Base-by-base conservation (phyloP, 2,888 invertebrate genomes). In the Sarcophaga variegata region DNA sequence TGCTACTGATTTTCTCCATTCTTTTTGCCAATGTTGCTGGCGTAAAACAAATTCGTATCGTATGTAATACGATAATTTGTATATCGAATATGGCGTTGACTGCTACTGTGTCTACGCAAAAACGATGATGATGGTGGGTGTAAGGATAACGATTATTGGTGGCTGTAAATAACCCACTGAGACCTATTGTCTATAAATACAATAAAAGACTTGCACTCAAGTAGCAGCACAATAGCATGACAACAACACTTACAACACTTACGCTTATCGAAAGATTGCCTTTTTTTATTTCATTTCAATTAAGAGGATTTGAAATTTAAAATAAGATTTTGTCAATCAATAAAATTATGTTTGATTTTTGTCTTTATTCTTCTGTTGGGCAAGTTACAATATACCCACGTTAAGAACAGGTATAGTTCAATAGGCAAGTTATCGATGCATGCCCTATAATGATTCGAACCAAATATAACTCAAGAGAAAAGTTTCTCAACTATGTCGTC, bases 101-200 rank as follows among this genome's bases (percentile, higher is more conserved):
- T 62, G 59, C 22, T 22, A 47, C 45, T 63, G 47, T 47, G 17
- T 49, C 49, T 59, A 71, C 37, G 17, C 47, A 70, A 54, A 22
- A 69, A 25, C 45, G 62, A 67, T 49, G 67, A 63, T 27, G 5
- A 67, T 60, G 76, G 75, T 84, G 75, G 76, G 79, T 79, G 78
- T 63, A 67, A 76, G 8, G 37, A 37, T 8, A 37, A 37, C 8
- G 8, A 37, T 37, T 37, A 37, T 37, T 84, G 76, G 82, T 72
- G 82, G 80, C 87, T 69, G 81, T 87, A 87, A 87, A 84, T 87
- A 84, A 84, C 84, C 87, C 87, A 84, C 87, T 79, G 87, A 69
- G 81, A 81, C 75, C 84, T 82, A 87, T 87, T 87, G 87, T 79
- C 81, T 82, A 63, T 78, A 69, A 87, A 79, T 22, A 64, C 17